A percentile compares a stretch with the other conserved stretches of the same genome.
Conservation (phyloP, 2,113 vertebrate genomes). For the Origma solitaria region DNA sequence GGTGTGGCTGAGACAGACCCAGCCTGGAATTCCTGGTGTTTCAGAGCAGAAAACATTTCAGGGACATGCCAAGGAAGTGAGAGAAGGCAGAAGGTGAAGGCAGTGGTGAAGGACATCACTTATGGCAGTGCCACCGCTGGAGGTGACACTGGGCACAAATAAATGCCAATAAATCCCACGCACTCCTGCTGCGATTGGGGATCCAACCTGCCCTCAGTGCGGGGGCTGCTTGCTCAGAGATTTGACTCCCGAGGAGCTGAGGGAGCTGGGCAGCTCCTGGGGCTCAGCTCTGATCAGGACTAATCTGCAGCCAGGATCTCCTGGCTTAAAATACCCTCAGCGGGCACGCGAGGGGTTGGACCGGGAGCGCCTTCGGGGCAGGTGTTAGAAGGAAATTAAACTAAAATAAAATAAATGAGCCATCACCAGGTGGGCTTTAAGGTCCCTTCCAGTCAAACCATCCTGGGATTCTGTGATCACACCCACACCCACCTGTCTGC, state of each 20-base stretch:
- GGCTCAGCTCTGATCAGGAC: not conserved
- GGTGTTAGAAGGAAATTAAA: not conserved
- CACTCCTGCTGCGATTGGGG: fast-evolving
- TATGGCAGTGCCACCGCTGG: fast-evolving
- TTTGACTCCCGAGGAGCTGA: not conserved
- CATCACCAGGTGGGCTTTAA: not conserved
- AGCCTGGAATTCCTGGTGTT: not conserved
- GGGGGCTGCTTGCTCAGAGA: not conserved
- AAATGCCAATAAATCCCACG: not conserved
- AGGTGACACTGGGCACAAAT: not conserved
- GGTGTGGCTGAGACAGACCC: not conserved
- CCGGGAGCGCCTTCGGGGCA: fast-evolving
- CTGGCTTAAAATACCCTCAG: fast-evolving
- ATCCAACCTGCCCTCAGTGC: fast-evolving
- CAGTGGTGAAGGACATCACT: fast-evolving
- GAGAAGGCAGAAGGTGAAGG: not conserved
- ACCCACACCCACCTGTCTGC: not conserved
- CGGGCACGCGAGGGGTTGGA: fast-evolving
- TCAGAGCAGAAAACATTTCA: not conserved
- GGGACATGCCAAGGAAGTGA: not conserved
- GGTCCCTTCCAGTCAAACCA: not conserved
- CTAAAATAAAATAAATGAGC: not conserved
- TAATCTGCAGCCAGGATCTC: not conserved
- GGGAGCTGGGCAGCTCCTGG: not conserved
- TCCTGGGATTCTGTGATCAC: not conserved